A percentile compares a stretch with the other conserved stretches of the same genome.
phyloP scores from a whole-genome alignment of 2,797 vertebrate genomes.

The Sarcoramphus papa region DNA sequence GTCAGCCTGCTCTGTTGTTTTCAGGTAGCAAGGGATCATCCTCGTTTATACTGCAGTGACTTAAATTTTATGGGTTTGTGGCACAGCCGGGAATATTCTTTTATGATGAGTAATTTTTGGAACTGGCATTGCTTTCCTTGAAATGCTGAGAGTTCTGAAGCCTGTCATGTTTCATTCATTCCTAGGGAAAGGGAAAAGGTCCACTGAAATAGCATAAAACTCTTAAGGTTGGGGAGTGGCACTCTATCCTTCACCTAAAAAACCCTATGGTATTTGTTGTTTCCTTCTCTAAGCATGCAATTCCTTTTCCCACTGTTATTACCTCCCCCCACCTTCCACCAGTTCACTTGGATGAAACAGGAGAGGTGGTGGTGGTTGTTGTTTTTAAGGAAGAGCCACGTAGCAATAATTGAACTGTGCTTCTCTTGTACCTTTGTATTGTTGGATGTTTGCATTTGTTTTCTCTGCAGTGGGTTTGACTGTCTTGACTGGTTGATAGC shows the following conservation, averaged over 20 bases:
- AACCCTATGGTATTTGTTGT: background rate
- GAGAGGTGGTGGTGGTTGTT: background rate
- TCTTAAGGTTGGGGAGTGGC: background rate
- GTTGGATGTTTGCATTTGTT: background rate
- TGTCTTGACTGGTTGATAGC: background rate
- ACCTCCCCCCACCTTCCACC: background rate
- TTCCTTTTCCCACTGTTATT: background rate
- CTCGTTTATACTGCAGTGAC: background rate
- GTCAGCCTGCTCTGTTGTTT: background rate
- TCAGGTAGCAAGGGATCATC: background rate
- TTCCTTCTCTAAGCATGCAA: background rate
- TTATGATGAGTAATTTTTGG: background rate
- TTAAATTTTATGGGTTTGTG: background rate
- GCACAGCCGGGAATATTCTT: background rate
- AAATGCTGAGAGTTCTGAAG: background rate
- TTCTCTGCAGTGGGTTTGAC: background rate
- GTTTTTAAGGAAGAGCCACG: background rate
- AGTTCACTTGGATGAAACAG: background rate
- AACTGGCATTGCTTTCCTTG: background rate
- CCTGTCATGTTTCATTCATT: background rate
- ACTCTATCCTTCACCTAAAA: background rate
- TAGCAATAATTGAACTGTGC: background rate
- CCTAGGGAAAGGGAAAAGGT: background rate
- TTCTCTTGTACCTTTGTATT: background rate
- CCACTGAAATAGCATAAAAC: background rate